Conservation (phyloP, 1,140 invertebrate genomes). For the Sogatella furcifera region DNA sequence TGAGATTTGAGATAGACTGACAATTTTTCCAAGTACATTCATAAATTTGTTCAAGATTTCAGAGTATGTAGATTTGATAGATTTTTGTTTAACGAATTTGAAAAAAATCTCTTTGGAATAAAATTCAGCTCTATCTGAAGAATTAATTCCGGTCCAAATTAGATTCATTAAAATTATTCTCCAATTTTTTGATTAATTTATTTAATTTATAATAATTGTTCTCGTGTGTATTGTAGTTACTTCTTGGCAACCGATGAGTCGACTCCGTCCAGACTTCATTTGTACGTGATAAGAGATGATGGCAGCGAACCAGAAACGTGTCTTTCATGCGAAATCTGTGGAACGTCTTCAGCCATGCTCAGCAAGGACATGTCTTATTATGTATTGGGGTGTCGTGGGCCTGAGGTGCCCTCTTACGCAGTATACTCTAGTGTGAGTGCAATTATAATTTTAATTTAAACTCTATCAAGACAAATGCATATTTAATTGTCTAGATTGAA, state of each 20-base stretch:
- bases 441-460: background rate
- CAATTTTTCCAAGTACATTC: too few relatives aligned
- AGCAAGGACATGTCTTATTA: slow-evolving; percentile 45
- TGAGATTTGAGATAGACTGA: too few relatives aligned
- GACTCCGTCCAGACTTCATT: slow-evolving; percentile 17
- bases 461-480: too few relatives aligned
- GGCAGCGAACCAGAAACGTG: slow-evolving; percentile 24
- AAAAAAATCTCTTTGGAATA: too few relatives aligned
- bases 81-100: too few relatives aligned
- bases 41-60: too few relatives aligned
- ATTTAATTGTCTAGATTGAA: too few relatives aligned
- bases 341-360: slow-evolving; percentile 52
- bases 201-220: background rate
- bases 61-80: too few relatives aligned
- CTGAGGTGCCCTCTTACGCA: slow-evolving; percentile 36
- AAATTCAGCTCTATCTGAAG: too few relatives aligned
- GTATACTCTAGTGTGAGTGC: slow-evolving; percentile 32
- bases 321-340: slow-evolving; percentile 41
- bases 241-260: slow-evolving; percentile 49
- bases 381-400: slow-evolving; percentile 63
- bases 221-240: slow-evolving; percentile 41
- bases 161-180: too few relatives aligned
- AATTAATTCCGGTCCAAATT: too few relatives aligned
- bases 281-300: slow-evolving; percentile 16
- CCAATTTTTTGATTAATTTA: too few relatives aligned